These are phyloP conservation scores for Caenorhabditis sinica DNA, from an alignment of 2,888 invertebrate species.

Conservation along the genomic window DNA sequence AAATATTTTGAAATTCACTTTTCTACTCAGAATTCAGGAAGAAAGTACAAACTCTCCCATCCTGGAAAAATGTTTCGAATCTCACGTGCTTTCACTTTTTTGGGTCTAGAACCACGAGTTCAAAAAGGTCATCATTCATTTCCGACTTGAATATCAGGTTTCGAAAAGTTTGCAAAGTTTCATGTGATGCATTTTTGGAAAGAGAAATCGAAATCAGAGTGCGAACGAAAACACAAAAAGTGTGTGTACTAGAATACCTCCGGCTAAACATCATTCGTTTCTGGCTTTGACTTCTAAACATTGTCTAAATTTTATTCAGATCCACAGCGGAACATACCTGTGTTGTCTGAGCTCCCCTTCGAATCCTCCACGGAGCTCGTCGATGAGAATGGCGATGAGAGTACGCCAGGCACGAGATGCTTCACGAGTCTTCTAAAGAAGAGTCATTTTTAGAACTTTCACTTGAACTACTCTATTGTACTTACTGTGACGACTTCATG, in stretches of 20 bases:
- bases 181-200: slow-evolving; percentile 5
- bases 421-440: slow-evolving; percentile 80
- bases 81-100: neutral
- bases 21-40: no score
- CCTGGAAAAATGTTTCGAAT: neutral
- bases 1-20: no score
- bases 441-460: slow-evolving; percentile 10
- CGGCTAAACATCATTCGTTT: slow-evolving; percentile 54
- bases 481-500: slow-evolving; percentile 73
- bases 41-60: neutral
- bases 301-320: neutral
- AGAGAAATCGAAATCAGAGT: slow-evolving; percentile 36
- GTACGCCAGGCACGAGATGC: slow-evolving; percentile 82
- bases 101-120: slow-evolving; percentile 18
- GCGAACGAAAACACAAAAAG: slow-evolving; percentile 21
- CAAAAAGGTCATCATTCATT: slow-evolving; percentile 41
- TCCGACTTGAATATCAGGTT: slow-evolving; percentile 34
- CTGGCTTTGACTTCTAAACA: slow-evolving; percentile 59
- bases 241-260: slow-evolving; percentile 28
- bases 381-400: slow-evolving; percentile 81
- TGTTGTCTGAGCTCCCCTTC: slow-evolving; percentile 77
- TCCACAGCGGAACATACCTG: slow-evolving; percentile 38
- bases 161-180: slow-evolving; percentile 22
- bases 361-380: slow-evolving; percentile 81
- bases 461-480: neutral